Conservation (phyloP, 2,888 invertebrate genomes). For the Conops quadrifasciatus region DNA sequence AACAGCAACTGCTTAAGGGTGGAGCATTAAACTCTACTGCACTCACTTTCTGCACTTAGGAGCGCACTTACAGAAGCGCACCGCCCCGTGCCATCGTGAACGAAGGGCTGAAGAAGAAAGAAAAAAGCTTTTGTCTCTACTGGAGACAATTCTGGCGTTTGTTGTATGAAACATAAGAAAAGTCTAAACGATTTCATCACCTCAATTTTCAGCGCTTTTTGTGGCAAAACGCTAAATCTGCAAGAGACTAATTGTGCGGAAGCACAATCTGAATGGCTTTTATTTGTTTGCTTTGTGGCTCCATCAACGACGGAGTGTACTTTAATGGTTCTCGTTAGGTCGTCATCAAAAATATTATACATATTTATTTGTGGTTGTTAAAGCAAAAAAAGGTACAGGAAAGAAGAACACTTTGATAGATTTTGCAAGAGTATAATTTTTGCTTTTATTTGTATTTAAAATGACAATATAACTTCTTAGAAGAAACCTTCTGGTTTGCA, state of each 20-base stretch:
- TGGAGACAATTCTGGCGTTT: constrained; percentile 17
- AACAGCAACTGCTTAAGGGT: neutral
- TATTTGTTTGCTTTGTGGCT: neutral
- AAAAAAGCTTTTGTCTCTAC: constrained; percentile 9
- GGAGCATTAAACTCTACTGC: neutral
- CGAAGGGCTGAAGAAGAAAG: neutral
- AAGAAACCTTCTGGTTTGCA: too few species aligned
- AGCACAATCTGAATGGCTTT: constrained; percentile 17
- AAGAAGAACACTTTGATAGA: too few species aligned
- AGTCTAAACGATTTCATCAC: constrained; percentile 20
- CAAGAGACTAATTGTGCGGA: constrained; percentile 28
- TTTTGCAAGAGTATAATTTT: too few species aligned
- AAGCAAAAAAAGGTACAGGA: too few species aligned
- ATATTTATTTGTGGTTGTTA: too few species aligned
- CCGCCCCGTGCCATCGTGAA: neutral
- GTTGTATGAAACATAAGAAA: constrained; percentile 1
- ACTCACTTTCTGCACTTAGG: constrained; percentile 10
- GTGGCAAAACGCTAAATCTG: neutral
- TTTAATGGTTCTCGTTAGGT: neutral
- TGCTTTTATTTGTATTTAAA: too few species aligned
- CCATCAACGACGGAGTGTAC: neutral
- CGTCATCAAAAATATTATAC: neutral
- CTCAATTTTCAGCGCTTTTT: neutral
- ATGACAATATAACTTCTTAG: too few species aligned
- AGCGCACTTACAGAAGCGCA: too few species aligned